phyloP scores from a whole-genome alignment of 2,113 vertebrate genomes.

The Polypterus senegalus region DNA sequence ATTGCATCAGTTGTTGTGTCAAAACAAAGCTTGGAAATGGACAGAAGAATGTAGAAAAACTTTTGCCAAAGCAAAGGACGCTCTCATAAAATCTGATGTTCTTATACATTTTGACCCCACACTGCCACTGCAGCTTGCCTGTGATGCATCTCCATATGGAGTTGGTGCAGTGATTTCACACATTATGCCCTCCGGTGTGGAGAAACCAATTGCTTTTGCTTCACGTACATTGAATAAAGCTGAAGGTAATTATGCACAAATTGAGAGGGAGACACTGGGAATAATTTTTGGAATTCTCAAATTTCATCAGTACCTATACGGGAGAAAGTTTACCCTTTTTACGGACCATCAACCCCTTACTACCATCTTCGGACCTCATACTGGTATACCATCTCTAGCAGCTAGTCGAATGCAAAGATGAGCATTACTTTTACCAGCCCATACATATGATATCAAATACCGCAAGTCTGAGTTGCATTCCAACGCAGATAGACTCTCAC shows the following conservation, averaged over 20 bases:
- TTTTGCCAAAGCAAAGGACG: too few relatives aligned
- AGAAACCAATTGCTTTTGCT: constrained; percentile 8
- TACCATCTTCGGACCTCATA: too few relatives aligned
- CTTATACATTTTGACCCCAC: too few relatives aligned
- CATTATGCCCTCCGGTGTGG: constrained; percentile 8
- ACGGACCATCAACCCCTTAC: constrained; percentile 2
- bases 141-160: too few relatives aligned
- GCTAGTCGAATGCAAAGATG: neutral
- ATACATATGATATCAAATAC: constrained; percentile 1
- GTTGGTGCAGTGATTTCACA: constrained; percentile 4
- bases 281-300: constrained; percentile 3
- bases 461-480: too few relatives aligned
- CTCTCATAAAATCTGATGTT: too few relatives aligned
- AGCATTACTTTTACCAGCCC: neutral
- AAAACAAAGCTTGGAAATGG: too few relatives aligned
- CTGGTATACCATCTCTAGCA: neutral
- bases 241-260: constrained; percentile 5
- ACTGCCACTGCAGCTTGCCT: too few relatives aligned
- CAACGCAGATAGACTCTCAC: too few relatives aligned
- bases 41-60: too few relatives aligned
- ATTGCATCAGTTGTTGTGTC: too few relatives aligned
- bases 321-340: constrained; percentile 1
- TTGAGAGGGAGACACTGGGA: constrained; percentile 1
- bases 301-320: constrained; percentile 3
- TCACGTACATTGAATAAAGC: neutral